Base-by-base conservation (phyloP, 2,888 invertebrate species). In the Latrodectus hesperus region DNA sequence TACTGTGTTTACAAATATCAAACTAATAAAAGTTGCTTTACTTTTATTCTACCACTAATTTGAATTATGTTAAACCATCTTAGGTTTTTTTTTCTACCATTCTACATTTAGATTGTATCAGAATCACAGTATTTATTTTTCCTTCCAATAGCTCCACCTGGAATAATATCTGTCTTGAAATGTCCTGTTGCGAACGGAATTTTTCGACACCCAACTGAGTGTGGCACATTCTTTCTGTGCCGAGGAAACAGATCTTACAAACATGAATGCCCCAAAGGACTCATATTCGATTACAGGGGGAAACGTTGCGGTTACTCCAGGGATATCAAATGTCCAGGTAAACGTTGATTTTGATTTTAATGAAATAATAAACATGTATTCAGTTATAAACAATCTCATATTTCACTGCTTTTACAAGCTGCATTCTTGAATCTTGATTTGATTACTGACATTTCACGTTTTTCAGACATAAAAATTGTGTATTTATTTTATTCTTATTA, bases 201-300 rank as follows among this genome's bases (percentile, higher is more conserved):
- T 14, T 84, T 88, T 17, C 79, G 80, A 8, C 80, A 88, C 38
- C 88, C 88, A 26, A 73, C 73, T 16, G 65, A 72, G 51, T 81
- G 81, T 26, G 60, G 73, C 12, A 81, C 53, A 6, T 81, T 81
- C 81, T 81, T 38, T 51, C 51, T 68, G 16, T 93, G 71, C 93
- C 93, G 91, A 9, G 17, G 53, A 96, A 97, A 93, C 96, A 97
- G 93, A 96, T 97, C 90, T 96, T 88, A 88, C 74, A 68, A 74
- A n/a, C 83, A 88, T n/a, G 75, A 83, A 9, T 88, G 87, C 9
- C 87, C 87, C 1, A 53, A 68, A 3, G 87, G 81, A 38, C 74
- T 88, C 0, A 52, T 83, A 2, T 88, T 88, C 49, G 82, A 88
- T 67, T 82, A 83, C 70, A 60, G 70, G 26, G 51, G 55, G 10